Base-by-base conservation (phyloP, 2,888 invertebrate species). In the Smittia aterrima region DNA sequence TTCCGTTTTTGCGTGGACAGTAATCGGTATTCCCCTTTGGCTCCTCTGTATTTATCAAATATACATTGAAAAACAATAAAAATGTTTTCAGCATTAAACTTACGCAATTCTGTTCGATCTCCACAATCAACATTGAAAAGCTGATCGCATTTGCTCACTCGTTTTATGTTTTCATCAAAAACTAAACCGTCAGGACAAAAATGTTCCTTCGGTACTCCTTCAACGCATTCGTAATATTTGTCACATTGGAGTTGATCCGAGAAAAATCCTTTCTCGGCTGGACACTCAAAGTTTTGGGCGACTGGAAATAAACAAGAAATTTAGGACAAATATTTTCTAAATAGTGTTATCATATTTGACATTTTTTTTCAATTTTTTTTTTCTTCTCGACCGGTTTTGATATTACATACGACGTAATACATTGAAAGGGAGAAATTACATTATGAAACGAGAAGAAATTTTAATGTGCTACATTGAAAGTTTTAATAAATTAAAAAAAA, bases 111-210 rank as follows among this genome's bases (percentile, higher is more conserved):
- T 66, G 90, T 88, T 81, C 95, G 89, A 81, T 94, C 93, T 71
- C 92, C 93, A 79, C 95, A 95, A 81, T 95, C 95, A 20, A 93
- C 93, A 80, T 93, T 94, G 88, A 94, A 95, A 80, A 93, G 92
- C 80, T 94, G 93, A 84, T 95, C 95, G 81, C 95, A 95, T 81
- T 95, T 94, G 86, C 94, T 95, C 81, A 91, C 86, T 84, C 93
- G 93, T 79, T 93, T 89, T 81, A 91, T 94, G 77, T 88, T 83
- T 0, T 89, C 91, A 85, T 95, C 95, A 82, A 95, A 95, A 70
- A 95, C 93, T 41, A 95, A 85, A 75, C 95, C 95, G 81, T 95
- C 95, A 3, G 93, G 91, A 79, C 95, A 95, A 2, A 92, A 83
- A 82, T 92, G 92, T 78, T 89, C 88, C 77, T 85, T 89, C 32